Conservation (phyloP, 2,797 vertebrate genomes). For the Clarias platycephalus region DNA sequence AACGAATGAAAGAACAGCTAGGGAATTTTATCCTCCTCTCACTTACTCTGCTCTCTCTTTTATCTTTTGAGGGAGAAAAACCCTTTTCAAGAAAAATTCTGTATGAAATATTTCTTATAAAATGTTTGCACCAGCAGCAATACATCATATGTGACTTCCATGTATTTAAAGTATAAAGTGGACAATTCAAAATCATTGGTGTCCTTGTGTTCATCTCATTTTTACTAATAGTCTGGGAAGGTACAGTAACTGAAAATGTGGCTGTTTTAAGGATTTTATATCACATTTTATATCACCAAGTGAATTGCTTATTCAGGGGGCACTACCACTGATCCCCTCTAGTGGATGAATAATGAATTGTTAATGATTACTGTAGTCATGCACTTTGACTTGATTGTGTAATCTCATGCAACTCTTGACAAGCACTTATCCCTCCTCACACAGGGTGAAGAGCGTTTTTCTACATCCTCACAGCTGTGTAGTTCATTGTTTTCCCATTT, state of each 20-base stretch:
- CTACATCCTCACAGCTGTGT: neutral
- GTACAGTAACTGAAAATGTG: neutral
- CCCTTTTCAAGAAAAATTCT: too few relatives aligned
- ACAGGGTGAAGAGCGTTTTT: neutral
- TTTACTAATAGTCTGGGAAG: too few relatives aligned
- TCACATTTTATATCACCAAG: neutral
- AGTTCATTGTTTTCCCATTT: neutral
- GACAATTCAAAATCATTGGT: too few relatives aligned
- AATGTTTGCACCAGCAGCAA: too few relatives aligned
- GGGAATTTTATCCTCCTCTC: neutral
- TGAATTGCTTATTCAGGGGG: neutral
- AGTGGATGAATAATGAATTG: constrained; percentile 4
- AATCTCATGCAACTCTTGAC: constrained; percentile 9
- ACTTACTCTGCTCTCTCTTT: too few relatives aligned
- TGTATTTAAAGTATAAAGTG: too few relatives aligned
- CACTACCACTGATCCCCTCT: neutral
- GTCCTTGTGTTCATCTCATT: too few relatives aligned
- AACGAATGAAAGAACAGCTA: neutral
- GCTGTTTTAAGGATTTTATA: neutral
- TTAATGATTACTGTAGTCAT: neutral
- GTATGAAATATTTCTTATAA: too few relatives aligned
- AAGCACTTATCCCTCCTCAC: neutral
- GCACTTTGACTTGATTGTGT: neutral
- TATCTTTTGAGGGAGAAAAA: too few relatives aligned
- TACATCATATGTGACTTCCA: too few relatives aligned